Percentiles rank a stretch among this genome's conserved stretches.
Conservation (phyloP, 1,140 invertebrate genomes). For the Capitella teleta region DNA sequence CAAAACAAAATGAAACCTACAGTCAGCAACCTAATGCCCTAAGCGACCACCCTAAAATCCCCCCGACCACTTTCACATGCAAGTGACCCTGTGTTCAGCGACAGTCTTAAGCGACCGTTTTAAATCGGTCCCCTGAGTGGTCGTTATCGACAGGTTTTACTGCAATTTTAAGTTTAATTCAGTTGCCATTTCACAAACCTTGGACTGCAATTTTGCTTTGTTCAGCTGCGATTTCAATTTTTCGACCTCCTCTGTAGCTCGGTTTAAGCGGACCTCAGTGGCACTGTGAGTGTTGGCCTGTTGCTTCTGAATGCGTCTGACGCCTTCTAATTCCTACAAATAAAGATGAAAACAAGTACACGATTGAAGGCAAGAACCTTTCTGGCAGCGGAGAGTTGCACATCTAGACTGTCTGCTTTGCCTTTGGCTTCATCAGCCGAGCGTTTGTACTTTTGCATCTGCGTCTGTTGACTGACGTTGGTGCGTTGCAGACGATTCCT, state of each 20-base stretch:
- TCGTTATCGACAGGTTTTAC: no score
- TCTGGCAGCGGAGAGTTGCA: conserved; percentile 23
- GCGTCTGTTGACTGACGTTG: conserved; percentile 25
- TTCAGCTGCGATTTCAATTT: conserved; percentile 37
- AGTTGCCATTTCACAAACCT: no score
- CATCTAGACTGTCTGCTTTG: conserved; percentile 29
- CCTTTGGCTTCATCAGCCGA: conserved; percentile 30
- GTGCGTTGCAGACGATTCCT: conserved; percentile 24
- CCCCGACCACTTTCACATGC: no score
- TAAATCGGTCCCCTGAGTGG: no score
- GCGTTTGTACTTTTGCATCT: conserved; percentile 38
- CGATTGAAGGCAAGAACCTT: conserved; percentile 19
- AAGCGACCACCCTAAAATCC: no score
- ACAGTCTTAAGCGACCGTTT: no score
- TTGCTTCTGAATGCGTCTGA: conserved; percentile 37
- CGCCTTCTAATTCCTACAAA: conserved; percentile 33
- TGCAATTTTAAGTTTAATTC: no score
- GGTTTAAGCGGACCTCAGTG: conserved; percentile 38
- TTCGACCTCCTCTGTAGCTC: conserved; percentile 41
- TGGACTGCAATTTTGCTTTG: conserved; percentile 30
- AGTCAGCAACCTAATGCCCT: no score
- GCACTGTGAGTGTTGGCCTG: conserved; percentile 30
- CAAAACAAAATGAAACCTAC: no score
- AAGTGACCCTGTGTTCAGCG: no score
- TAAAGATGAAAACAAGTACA: background rate